Percentiles rank a stretch among this genome's conserved stretches.
These are phyloP conservation scores for Vimba vimba DNA, from an alignment of 2,113 vertebrate species.

Conservation along the genomic window DNA sequence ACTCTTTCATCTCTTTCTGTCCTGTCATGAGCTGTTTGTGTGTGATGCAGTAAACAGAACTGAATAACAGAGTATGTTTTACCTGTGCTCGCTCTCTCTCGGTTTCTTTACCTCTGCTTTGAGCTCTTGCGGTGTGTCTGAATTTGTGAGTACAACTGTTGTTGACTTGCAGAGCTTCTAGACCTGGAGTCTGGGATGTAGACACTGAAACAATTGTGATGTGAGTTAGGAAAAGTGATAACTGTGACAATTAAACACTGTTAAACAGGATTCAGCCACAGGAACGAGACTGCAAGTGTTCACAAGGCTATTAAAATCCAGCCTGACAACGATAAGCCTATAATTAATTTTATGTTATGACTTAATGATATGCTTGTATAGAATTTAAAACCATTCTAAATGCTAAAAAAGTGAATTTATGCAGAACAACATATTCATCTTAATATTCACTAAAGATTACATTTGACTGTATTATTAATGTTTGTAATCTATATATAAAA, in stretches of 20 bases:
- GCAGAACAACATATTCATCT: neutral
- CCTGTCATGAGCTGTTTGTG: slow-evolving; percentile 41
- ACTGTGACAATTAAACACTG: neutral
- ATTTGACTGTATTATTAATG: neutral
- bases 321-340: neutral
- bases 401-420: neutral
- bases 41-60: slow-evolving; percentile 35
- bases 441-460: neutral
- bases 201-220: neutral
- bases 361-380: neutral
- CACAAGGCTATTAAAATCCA: neutral
- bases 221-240: neutral
- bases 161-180: slow-evolving; percentile 1
- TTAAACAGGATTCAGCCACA: neutral
- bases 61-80: slow-evolving; percentile 36
- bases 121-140: neutral
- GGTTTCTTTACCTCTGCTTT: neutral
- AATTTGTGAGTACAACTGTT: neutral
- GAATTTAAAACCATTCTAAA: neutral
- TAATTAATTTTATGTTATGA: neutral
- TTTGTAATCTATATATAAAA: no score
- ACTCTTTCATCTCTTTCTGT: slow-evolving; percentile 25
- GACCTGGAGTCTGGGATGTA: neutral
- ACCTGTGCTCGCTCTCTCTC: slow-evolving; percentile 8
- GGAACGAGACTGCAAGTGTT: neutral